A percentile compares a stretch with the other conserved stretches of the same genome.
Evolutionary conservation across 2,797 vertebrate species (phyloP).

Genomic region (Muscicapa striata): DNA sequence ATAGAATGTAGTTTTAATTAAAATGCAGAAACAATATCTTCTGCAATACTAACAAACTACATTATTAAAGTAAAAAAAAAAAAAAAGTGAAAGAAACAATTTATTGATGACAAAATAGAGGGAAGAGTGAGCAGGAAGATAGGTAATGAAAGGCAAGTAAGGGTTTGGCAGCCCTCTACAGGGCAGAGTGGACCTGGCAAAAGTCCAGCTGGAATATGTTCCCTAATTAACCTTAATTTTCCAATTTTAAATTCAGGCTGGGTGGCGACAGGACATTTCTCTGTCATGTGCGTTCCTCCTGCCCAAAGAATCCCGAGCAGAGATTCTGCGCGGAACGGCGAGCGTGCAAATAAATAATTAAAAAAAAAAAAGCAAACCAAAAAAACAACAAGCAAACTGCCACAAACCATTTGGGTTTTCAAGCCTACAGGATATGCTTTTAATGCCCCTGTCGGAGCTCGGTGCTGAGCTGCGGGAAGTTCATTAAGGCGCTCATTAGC

Average conservation of each 20-base stretch:
- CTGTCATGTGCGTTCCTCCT: not conserved
- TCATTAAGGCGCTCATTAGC: constrained; percentile 75
- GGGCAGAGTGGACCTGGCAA: constrained; percentile 8
- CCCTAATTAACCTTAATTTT: constrained; percentile 52
- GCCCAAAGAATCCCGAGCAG: not conserved
- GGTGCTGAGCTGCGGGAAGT: constrained; percentile 55
- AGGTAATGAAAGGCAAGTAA: constrained; percentile 12
- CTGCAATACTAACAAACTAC: not conserved
- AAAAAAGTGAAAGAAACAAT: constrained; percentile 38
- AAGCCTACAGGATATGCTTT: constrained; percentile 20
- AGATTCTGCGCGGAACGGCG: not conserved
- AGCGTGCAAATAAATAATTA: not conserved
- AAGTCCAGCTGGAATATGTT: constrained; percentile 21
- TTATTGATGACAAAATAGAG: constrained; percentile 2
- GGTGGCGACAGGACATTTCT: not conserved
- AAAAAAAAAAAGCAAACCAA: not conserved
- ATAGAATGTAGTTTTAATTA: constrained; percentile 34
- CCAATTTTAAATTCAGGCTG: not conserved
- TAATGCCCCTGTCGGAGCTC: constrained; percentile 40
- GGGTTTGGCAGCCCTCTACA: not conserved
- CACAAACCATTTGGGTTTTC: not conserved
- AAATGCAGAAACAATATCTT: constrained; percentile 20
- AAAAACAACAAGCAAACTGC: constrained; percentile 3
- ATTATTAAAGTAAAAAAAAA: constrained; percentile 38
- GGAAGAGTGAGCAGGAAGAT: not conserved